Percentiles rank a stretch among this genome's conserved stretches.
phyloP scores from a whole-genome alignment of 1,140 invertebrate species.

The Musca domestica region DNA sequence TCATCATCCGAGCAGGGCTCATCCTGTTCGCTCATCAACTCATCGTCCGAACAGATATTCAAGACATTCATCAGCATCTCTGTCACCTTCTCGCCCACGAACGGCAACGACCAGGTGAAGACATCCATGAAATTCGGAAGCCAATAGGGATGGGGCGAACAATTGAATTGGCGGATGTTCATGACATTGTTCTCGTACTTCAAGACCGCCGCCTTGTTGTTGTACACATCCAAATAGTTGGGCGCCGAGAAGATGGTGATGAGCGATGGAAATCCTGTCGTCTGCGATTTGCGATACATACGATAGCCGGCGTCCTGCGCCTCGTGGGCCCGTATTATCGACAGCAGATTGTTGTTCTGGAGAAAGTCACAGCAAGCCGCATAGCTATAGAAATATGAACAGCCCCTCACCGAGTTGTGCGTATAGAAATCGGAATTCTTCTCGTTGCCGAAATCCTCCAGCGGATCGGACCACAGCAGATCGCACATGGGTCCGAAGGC shows the following conservation, averaged over 20 bases:
- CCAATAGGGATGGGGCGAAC: conserved; percentile 99
- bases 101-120: conserved; percentile 98
- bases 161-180: conserved; percentile 99
- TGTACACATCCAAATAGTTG: conserved; percentile 99
- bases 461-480: conserved; percentile 94
- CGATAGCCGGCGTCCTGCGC: conserved; percentile 99
- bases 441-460: conserved; percentile 99
- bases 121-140: conserved; percentile 99
- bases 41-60: conserved; percentile 99
- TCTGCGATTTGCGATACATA: conserved; percentile 99
- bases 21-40: conserved; percentile 73
- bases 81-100: conserved; percentile 99
- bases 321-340: conserved; percentile 99
- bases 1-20: conserved; percentile 69
- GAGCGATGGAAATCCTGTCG: conserved; percentile 97
- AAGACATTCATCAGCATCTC: conserved; percentile 99
- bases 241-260: conserved; percentile 99
- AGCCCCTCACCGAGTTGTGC: conserved; percentile 98
- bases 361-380: conserved; percentile 99
- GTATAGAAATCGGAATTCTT: conserved; percentile 98
- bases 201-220: conserved; percentile 99
- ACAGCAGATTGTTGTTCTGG: conserved; percentile 98
- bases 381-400: conserved; percentile 99
- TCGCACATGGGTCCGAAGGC: conserved; percentile 99
- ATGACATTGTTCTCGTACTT: conserved; percentile 99